These are phyloP conservation scores for Manis crassicaudata DNA, from an alignment of 2,797 vertebrate species.

Conservation along the genomic window DNA sequence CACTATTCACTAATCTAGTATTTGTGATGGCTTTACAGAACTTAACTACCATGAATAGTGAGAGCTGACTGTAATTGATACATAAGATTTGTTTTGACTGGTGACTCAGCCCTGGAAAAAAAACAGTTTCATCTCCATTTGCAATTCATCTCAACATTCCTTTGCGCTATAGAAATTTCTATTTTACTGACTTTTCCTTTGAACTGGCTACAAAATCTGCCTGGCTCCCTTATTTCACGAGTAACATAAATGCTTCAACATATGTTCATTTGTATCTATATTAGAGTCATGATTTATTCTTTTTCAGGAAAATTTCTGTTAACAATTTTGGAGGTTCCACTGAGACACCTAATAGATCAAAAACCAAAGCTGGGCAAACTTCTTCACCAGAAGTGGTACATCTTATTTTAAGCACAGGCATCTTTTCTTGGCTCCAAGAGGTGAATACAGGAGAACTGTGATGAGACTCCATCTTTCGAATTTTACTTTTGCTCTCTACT, in stretches of 20 bases:
- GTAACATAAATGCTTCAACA: conserved; percentile 2
- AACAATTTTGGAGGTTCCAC: background rate
- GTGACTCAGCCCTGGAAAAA: background rate
- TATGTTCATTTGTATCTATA: background rate
- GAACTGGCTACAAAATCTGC: background rate
- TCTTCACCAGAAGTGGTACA: background rate
- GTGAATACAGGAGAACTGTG: background rate
- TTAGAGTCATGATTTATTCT: background rate
- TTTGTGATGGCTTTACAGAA: background rate
- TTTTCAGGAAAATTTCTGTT: conserved; percentile 1
- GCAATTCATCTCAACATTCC: background rate
- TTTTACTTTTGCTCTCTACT: conserved; percentile 37
- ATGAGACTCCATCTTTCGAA: background rate
- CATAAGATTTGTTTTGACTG: background rate
- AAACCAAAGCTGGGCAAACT: background rate
- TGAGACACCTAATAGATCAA: background rate
- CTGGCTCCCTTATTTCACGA: background rate
- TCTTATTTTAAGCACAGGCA: background rate
- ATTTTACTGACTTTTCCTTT: background rate
- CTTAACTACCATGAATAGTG: background rate
- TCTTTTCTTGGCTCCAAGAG: background rate
- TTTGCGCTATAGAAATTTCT: background rate
- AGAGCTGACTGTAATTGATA: background rate
- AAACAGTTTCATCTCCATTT: background rate
- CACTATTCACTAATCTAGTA: background rate